Conservation (phyloP, 2,797 vertebrate genomes). For the Acropternis orthonyx region DNA sequence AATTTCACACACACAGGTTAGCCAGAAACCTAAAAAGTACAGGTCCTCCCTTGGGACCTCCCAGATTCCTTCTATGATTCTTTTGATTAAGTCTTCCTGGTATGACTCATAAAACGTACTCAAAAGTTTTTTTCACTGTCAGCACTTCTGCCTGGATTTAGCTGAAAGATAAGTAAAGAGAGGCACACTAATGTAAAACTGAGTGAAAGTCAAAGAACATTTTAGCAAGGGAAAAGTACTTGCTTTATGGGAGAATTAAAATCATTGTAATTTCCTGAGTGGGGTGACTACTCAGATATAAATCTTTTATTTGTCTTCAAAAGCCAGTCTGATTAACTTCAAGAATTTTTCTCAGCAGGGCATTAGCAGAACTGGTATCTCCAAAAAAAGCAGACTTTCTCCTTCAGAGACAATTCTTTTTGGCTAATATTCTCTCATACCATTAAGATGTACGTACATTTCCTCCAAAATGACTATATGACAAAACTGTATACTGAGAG, state of each 20-base stretch:
- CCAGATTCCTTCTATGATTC: background rate
- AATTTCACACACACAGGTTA: background rate
- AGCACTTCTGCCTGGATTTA: background rate
- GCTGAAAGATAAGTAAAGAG: background rate
- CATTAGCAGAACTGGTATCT: background rate
- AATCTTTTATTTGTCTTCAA: constrained; percentile 16
- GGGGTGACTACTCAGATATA: background rate
- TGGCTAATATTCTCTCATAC: background rate
- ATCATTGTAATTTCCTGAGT: background rate
- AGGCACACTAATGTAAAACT: background rate
- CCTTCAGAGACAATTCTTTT: background rate
- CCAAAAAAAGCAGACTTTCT: background rate
- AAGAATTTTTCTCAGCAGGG: background rate
- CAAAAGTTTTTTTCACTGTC: background rate
- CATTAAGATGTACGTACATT: background rate
- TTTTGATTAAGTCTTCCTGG: background rate
- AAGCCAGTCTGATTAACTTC: background rate
- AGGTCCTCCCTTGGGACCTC: background rate
- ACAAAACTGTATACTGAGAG: background rate
- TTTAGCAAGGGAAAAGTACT: background rate
- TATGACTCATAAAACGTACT: background rate
- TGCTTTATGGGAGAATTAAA: constrained; percentile 20
- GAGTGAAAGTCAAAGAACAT: background rate
- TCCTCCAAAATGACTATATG: background rate
- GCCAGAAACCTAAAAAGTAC: background rate